Evolutionary conservation across 2,113 vertebrate genomes (phyloP).

Genomic region (Pica pica): DNA sequence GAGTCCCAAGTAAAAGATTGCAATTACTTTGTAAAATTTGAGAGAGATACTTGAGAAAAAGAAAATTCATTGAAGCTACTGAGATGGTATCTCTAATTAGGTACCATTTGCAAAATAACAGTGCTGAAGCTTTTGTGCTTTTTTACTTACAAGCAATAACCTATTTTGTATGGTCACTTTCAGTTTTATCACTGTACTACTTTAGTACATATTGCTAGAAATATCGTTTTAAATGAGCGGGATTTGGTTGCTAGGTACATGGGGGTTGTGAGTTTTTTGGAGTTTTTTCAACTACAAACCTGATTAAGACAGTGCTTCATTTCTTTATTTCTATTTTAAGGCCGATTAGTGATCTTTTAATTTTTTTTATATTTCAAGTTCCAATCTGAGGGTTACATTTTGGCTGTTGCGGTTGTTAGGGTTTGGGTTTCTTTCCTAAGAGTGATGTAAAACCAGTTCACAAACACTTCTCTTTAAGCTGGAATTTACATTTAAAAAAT

Average conservation of each 20-base stretch:
- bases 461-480: not conserved
- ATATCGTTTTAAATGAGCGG: not conserved
- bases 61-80: not conserved
- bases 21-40: not conserved
- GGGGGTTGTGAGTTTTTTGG: rapidly evolving
- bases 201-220: not conserved
- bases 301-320: not conserved
- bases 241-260: not conserved
- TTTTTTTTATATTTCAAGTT: not conserved
- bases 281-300: not conserved
- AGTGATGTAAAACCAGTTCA: not conserved
- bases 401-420: not conserved
- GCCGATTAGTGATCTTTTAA: not conserved
- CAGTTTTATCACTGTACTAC: not conserved
- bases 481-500: not conserved
- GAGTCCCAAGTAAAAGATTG: not conserved
- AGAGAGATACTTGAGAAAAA: not conserved
- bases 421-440: not conserved
- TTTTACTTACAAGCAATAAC: not conserved
- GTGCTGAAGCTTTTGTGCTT: not conserved
- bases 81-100: not conserved
- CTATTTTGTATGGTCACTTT: not conserved
- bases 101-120: not conserved
- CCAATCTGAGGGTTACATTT: not conserved
- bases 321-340: not conserved